A percentile compares a stretch with the other conserved stretches of the same genome.
These are phyloP conservation scores for Enteromius fasciolatus DNA, from an alignment of 2,797 vertebrate species.

Conservation along the genomic window DNA sequence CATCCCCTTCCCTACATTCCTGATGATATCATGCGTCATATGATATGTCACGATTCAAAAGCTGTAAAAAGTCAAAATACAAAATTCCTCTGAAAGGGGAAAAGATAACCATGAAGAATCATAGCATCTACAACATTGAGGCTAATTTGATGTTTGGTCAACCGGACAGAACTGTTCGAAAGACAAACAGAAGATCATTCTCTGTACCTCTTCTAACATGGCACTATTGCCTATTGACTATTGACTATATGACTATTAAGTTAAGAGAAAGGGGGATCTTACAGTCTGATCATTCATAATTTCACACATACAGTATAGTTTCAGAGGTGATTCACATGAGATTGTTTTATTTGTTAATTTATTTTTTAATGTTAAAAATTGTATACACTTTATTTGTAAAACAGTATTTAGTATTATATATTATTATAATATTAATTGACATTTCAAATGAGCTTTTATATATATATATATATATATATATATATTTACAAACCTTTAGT, in stretches of 20 bases:
- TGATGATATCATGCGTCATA: neutral
- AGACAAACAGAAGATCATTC: conserved; percentile 47
- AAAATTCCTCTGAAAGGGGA: neutral
- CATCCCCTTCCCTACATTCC: neutral
- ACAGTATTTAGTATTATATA: neutral
- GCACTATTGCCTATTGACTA: no score
- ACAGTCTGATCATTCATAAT: no score
- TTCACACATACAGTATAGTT: neutral
- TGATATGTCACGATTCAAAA: conserved; percentile 60
- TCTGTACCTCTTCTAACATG: neutral
- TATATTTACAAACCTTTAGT: neutral
- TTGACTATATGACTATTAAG: no score
- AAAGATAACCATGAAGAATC: conserved; percentile 18
- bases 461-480: no score
- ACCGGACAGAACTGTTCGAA: conserved; percentile 28
- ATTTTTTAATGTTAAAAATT: neutral
- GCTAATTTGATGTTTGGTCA: conserved; percentile 50
- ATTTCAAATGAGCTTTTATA: neutral
- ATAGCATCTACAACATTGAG: conserved; percentile 48
- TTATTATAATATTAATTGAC: neutral
- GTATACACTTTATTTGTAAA: neutral
- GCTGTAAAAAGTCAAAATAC: conserved; percentile 69
- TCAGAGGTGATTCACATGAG: neutral
- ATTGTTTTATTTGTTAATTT: neutral
- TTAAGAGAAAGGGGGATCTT: no score